Percentiles rank a stretch among this genome's conserved stretches.
Evolutionary conservation across 2,888 invertebrate genomes (phyloP).

Genomic region (Beris chalybata): DNA sequence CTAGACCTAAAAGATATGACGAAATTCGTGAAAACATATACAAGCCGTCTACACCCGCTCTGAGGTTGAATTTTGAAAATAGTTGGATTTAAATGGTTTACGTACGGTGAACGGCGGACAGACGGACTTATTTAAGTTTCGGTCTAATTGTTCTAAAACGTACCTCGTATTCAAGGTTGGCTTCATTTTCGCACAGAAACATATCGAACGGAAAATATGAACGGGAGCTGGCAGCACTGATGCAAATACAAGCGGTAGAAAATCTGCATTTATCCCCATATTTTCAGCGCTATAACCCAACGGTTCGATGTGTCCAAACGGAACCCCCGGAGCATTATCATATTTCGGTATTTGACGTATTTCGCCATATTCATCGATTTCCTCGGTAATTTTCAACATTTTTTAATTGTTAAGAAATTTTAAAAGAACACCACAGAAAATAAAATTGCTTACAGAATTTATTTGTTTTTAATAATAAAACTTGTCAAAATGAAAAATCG

Average conservation of each 20-base stretch:
- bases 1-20: too few species aligned
- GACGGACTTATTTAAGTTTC: neutral
- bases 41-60: too few species aligned
- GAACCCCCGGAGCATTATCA: neutral
- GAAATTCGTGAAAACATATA: too few species aligned
- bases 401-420: too few species aligned
- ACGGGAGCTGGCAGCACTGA: conserved; percentile 3
- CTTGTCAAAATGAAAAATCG: too few species aligned
- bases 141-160: neutral
- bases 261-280: neutral
- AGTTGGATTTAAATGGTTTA: neutral
- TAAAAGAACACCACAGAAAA: too few species aligned
- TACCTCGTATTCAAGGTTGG: neutral
- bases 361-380: neutral
- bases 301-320: conserved; percentile 14
- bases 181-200: neutral
- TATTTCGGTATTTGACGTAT: too few species aligned
- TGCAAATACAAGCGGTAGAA: conserved; percentile 7
- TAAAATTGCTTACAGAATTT: too few species aligned
- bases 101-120: neutral
- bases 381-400: too few species aligned
- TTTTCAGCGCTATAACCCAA: neutral
- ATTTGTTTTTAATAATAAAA: too few species aligned
- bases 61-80: too few species aligned
- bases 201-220: neutral